Base-by-base conservation (phyloP, 2,888 invertebrate species). In the Diploptera punctata region DNA sequence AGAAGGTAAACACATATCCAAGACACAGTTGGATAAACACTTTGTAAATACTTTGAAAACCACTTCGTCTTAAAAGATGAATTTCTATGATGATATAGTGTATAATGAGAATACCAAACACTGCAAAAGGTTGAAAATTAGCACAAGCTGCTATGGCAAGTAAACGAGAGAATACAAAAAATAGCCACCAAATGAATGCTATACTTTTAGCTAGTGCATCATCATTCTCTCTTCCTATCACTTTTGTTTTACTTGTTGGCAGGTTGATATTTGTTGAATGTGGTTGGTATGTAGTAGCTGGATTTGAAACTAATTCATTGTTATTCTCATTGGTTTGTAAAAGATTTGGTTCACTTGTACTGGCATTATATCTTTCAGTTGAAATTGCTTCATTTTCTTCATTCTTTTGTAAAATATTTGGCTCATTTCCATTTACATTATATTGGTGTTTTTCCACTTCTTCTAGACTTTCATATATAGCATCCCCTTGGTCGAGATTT, bases 131-230 rank as follows among this genome's bases (percentile, higher is more conserved):
- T 79, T 89, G 91, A 80, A 91, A 91, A 76, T 89, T 87, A 29
- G 89, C 89, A 78, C 92, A 91, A 0, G 89, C 87, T 0, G 90
- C 88, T 57, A 93, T 86, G 29, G 92, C 87, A 65, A 93, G 83
- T 82, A 93, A 85, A 61, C 94, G 86, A 49, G 91, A 88, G n/a
- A 89, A 80, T 62, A 93, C 87, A 79, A 93, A 93, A 54, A 89
- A 84, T 75, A 91, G 89, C 94, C 94, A 94, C 80, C 91, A 92
- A n/a, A 91, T 81, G 79, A 90, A 92, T 29, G 91, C 87, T 3
- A 93, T 84, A 5, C 90, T 80, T 77, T 89, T 89, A 13, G 91
- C 92, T 0, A 90, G 86, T 1, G 89, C 86, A 78, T 93, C 93
- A 77, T 93, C 93, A 75, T 93, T 91, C 75, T 91, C 90, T 9